phyloP scores from a whole-genome alignment of 1,140 invertebrate genomes.

The Diorhabda carinulata region DNA sequence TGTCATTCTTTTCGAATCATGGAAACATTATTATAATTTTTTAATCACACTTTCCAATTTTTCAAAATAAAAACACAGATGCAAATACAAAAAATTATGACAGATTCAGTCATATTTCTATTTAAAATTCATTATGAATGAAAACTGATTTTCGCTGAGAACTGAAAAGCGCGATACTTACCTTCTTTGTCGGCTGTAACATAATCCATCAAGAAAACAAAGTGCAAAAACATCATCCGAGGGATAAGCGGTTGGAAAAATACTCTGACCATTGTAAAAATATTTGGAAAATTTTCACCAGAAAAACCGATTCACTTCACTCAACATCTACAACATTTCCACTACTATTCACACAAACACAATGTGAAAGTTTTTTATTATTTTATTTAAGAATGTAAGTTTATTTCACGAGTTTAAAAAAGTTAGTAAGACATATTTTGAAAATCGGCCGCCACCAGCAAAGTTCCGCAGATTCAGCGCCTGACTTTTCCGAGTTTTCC shows the following conservation, averaged over 20 bases:
- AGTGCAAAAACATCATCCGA: background rate
- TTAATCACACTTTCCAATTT: no score
- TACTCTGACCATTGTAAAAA: background rate
- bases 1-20: no score
- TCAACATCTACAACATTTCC: constrained; percentile 3
- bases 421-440: no score
- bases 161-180: background rate
- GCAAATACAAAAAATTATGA: no score
- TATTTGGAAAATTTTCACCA: background rate
- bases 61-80: no score
- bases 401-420: no score
- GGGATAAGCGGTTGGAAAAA: background rate
- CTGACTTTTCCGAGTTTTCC: background rate
- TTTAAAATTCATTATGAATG: no score
- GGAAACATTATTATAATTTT: no score
- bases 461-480: background rate
- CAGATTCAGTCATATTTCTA: no score
- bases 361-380: background rate
- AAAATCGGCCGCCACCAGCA: background rate
- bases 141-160: no score
- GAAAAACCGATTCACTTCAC: constrained; percentile 6
- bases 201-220: constrained; percentile 2
- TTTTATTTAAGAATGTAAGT: background rate
- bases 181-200: constrained; percentile 9
- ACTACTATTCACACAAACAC: background rate